These are phyloP conservation scores for Stichopus chloronotus DNA, from an alignment of 35 echinoderm and acorn worm genomes.

Conservation along the genomic window DNA sequence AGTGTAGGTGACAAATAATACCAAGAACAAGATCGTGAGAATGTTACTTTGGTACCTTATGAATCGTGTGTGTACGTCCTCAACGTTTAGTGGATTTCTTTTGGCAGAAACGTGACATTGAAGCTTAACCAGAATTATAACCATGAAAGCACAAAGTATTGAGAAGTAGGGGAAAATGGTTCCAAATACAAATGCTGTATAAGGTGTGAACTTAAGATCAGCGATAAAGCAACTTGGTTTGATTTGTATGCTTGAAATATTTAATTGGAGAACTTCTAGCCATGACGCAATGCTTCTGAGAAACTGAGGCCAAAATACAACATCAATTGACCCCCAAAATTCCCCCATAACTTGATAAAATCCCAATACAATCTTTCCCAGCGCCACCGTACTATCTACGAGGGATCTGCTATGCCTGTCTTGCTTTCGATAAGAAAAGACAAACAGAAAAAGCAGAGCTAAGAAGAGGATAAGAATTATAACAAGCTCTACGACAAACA, in stretches of 20 bases:
- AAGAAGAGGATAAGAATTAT: not conserved
- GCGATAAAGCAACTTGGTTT: not conserved
- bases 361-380: conserved; percentile 3
- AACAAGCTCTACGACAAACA: not conserved
- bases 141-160: not conserved
- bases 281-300: not conserved
- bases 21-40: not conserved
- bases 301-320: not conserved
- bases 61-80: not conserved
- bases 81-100: not conserved
- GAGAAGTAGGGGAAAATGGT: not conserved
- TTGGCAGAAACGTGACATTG: not conserved
- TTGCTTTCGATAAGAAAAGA: not conserved
- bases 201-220: not conserved
- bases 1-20: conserved; percentile 39
- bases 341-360: conserved; percentile 5
- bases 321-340: conserved; percentile 9
- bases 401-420: not conserved
- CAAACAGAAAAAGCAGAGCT: not conserved
- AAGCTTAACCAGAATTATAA: not conserved
- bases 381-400: not conserved
- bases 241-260: not conserved
- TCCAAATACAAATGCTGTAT: not conserved
- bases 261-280: conserved; percentile 2
- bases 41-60: not conserved